These are phyloP conservation scores for Troides oblongomaculatus DNA, from an alignment of 2,888 invertebrate genomes.

Conservation along the genomic window DNA sequence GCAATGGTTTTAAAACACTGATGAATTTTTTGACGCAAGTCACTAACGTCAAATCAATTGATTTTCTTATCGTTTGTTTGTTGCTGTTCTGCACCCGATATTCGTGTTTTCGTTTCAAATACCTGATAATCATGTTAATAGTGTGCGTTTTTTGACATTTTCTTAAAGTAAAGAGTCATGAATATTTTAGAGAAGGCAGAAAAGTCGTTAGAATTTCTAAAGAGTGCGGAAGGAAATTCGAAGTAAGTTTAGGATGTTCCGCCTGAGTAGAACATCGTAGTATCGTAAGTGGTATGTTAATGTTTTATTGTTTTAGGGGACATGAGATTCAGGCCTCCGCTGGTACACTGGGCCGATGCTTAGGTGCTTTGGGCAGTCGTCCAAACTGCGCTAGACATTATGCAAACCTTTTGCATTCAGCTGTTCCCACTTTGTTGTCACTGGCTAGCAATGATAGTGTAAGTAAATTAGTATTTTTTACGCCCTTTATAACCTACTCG, in stretches of 20 bases:
- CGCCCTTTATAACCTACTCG: not conserved
- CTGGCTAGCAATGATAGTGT: slow-evolving; percentile 74
- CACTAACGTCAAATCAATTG: slow-evolving; percentile 43
- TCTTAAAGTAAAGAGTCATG: slow-evolving; percentile 47
- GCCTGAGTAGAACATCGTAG: not conserved
- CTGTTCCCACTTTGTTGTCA: slow-evolving; percentile 65
- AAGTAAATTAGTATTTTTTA: slow-evolving; percentile 46
- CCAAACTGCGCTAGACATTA: slow-evolving; percentile 68
- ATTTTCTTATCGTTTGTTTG: slow-evolving; percentile 54
- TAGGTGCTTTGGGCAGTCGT: slow-evolving; percentile 68
- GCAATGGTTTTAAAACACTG: not conserved
- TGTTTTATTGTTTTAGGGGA: slow-evolving; percentile 46
- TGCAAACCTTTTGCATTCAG: slow-evolving; percentile 64
- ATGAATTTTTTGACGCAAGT: slow-evolving; percentile 10
- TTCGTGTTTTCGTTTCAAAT: slow-evolving; percentile 36
- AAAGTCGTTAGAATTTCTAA: slow-evolving; percentile 70
- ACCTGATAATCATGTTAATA: slow-evolving; percentile 41
- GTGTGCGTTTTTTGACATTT: slow-evolving; percentile 23
- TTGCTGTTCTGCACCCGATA: slow-evolving; percentile 41
- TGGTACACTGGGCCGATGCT: slow-evolving; percentile 67
- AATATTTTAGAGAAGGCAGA: slow-evolving; percentile 74
- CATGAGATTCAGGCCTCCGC: slow-evolving; percentile 72
- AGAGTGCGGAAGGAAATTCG: slow-evolving; percentile 59
- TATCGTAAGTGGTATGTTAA: not conserved
- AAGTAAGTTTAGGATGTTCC: slow-evolving; percentile 52